phyloP scores from a whole-genome alignment of 2,797 vertebrate species.

The Caiman crocodilus region DNA sequence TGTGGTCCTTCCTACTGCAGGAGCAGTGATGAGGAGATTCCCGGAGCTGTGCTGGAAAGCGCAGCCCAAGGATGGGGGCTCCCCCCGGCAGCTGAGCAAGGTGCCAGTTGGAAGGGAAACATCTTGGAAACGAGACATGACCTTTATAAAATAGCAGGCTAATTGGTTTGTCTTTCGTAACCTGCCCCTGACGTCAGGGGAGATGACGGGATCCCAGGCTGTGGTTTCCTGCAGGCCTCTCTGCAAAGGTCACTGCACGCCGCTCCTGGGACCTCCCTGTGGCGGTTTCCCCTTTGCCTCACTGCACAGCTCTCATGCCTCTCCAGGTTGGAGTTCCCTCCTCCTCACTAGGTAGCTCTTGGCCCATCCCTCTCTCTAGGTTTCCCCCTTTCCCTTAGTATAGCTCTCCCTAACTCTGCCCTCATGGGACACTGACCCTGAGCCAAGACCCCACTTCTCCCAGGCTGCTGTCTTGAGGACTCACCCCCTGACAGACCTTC shows the following conservation, averaged over 20 bases:
- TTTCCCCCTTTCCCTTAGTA: too few relatives aligned
- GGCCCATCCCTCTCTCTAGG: too few relatives aligned
- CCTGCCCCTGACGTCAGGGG: constrained; percentile 51
- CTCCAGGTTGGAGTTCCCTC: background rate
- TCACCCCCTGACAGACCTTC: background rate
- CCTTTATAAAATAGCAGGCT: constrained; percentile 34
- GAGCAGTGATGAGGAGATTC: background rate
- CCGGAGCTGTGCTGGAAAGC: constrained; percentile 43
- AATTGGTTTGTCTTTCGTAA: background rate
- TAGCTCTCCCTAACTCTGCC: background rate
- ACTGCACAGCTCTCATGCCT: background rate
- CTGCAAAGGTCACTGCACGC: constrained; percentile 16
- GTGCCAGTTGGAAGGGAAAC: constrained; percentile 48
- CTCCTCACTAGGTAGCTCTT: background rate
- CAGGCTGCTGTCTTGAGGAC: background rate
- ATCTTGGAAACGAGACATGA: constrained; percentile 23
- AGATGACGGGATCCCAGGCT: constrained; percentile 11
- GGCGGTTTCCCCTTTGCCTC: background rate
- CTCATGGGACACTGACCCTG: background rate
- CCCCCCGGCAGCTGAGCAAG: background rate
- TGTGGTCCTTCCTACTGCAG: too few relatives aligned
- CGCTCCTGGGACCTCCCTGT: background rate
- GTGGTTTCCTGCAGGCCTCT: constrained; percentile 37
- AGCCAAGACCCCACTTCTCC: background rate
- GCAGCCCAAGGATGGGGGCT: background rate